Base-by-base conservation (phyloP, 2,888 invertebrate species). In the Conus canariensis region DNA sequence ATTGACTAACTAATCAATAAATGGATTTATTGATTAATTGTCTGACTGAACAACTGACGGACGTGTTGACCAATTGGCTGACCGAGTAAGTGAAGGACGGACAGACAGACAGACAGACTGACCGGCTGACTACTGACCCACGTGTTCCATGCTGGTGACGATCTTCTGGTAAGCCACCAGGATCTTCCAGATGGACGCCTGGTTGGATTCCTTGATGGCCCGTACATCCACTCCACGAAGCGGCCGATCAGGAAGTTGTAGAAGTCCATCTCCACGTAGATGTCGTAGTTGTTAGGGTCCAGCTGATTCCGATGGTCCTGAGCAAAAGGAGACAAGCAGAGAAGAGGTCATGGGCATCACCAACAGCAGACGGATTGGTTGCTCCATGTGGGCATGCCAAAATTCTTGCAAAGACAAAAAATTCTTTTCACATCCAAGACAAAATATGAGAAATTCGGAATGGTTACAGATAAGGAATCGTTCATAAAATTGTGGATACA, bases 121-220 rank as follows among this genome's bases (percentile, higher is more conserved):
- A 64, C 60, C 10, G 10, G 10, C 60, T 4, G 16, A 64, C 10
- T 22, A 82, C 82, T 58, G 56, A 0, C 98, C 98, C 90, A 98
- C 97, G 95, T 98, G 98, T 95, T 98, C 98, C 92, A 98, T 98
- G 95, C 98, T 98, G 16, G 98, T 97, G 0, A 98, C 97, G 0
- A 98, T 97, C 96, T 98, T 98, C 96, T 98, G 98, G 96, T 98
- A 98, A 0, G 98, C 98, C 86, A 98, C 97, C 90, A 98, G 96
- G 12, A 94, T 92, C 91, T 93, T 94, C 95, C 95, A 95, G 19
- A 94, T 93, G 12, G 93, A 93, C 9, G 94, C 94, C 90, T 93
- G 93, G 60, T 94, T 94, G 30, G 94, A 94, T 77, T 94, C 94
- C 70, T 93, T 93, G 85, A 95, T 94, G 87, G 94, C 93, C 94